Evolutionary conservation across 1,140 invertebrate species (phyloP).

Genomic region (Matsumurasca onukii): DNA sequence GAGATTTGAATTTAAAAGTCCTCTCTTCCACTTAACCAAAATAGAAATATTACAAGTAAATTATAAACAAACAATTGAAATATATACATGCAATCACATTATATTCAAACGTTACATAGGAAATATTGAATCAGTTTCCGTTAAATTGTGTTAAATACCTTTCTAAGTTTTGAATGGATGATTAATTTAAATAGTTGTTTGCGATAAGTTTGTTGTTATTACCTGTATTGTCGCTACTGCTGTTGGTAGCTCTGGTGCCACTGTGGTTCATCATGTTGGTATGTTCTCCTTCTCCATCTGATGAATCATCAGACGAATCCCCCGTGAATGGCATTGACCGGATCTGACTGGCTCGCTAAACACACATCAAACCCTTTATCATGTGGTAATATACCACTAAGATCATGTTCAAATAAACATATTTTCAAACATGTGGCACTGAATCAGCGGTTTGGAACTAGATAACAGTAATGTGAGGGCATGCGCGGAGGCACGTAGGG

Average conservation of each 20-base stretch:
- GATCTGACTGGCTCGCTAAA: conserved; percentile 89
- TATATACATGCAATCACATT: too few species aligned
- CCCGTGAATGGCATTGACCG: conserved; percentile 93
- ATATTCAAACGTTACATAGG: too few species aligned
- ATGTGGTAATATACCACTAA: too few species aligned
- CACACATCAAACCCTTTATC: conserved; percentile 37
- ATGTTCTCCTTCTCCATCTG: conserved; percentile 74
- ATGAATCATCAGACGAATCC: conserved; percentile 93
- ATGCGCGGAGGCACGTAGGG: too few species aligned
- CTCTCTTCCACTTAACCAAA: too few species aligned
- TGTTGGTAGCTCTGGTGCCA: conserved; percentile 52
- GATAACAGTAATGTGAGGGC: too few species aligned
- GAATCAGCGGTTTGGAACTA: too few species aligned
- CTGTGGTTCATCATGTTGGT: conserved; percentile 39
- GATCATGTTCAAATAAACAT: too few species aligned
- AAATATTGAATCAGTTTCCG: background rate
- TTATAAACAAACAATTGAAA: too few species aligned
- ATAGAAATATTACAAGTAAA: too few species aligned
- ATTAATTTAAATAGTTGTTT: conserved; percentile 3
- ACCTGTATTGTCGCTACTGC: conserved; percentile 46
- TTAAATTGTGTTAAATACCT: background rate
- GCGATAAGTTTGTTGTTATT: background rate
- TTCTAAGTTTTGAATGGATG: background rate
- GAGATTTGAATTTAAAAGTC: too few species aligned
- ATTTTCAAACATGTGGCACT: too few species aligned